These are phyloP conservation scores for Cyanistes caeruleus DNA, from an alignment of 2,113 vertebrate genomes.

Conservation along the genomic window DNA sequence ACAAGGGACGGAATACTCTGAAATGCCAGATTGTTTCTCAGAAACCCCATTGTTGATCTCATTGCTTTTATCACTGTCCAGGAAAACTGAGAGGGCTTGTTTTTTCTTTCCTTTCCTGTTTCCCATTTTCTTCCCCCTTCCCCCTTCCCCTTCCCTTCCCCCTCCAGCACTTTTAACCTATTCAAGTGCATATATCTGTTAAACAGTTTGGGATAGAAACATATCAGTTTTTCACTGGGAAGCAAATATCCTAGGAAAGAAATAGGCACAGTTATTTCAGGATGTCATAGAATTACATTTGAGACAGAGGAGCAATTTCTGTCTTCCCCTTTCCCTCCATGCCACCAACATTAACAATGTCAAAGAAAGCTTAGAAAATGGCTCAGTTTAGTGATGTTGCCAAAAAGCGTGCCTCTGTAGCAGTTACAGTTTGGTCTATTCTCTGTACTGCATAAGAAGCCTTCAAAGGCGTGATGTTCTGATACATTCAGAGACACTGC, in stretches of 20 bases:
- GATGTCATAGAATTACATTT: neutral
- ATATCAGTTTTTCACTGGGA: neutral
- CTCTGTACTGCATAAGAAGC: neutral
- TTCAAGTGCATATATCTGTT: neutral
- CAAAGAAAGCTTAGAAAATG: neutral
- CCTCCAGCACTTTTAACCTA: neutral
- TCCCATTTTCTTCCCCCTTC: too few relatives aligned
- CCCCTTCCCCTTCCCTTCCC: neutral
- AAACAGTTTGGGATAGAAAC: neutral
- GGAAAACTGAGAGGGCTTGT: neutral
- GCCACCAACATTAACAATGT: rapidly evolving
- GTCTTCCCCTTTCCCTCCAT: rapidly evolving
- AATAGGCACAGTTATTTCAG: neutral
- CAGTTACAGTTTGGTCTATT: neutral
- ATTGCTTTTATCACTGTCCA: neutral
- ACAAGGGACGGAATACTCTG: neutral
- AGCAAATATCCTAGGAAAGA: neutral
- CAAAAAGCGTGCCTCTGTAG: neutral
- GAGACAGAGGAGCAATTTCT: neutral
- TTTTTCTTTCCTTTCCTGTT: neutral
- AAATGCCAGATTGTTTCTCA: neutral
- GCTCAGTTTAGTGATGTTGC: neutral
- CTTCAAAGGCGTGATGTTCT: neutral
- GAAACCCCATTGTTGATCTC: neutral
- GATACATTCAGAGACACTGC: neutral